A percentile compares a stretch with the other conserved stretches of the same genome.
phyloP scores from a whole-genome alignment of 1,140 invertebrate species.

The Tetraneura akinire region DNA sequence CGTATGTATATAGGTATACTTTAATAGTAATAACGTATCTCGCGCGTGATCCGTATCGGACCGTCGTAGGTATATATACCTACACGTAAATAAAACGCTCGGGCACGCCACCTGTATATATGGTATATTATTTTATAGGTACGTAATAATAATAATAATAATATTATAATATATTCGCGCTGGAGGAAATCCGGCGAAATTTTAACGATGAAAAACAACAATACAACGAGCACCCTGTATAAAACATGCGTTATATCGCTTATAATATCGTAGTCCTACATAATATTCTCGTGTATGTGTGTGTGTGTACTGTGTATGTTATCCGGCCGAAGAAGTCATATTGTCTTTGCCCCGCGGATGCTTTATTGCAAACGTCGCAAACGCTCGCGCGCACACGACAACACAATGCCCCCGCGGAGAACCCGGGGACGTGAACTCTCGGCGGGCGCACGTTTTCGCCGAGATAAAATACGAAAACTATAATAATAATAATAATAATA shows the following conservation, averaged over 20 bases:
- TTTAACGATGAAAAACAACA: constrained; percentile 35
- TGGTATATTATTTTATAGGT: too few species aligned
- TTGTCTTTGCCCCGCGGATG: constrained; percentile 40
- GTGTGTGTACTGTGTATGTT: not conserved
- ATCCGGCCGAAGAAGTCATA: constrained; percentile 27
- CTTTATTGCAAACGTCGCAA: not conserved
- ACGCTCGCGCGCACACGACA: constrained; percentile 17
- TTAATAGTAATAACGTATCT: not conserved
- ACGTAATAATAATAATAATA: not conserved
- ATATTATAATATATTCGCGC: not conserved
- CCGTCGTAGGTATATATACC: too few species aligned
- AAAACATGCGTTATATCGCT: too few species aligned
- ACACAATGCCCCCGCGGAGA: constrained; percentile 15
- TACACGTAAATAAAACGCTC: too few species aligned
- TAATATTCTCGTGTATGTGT: not conserved
- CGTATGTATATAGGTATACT: too few species aligned
- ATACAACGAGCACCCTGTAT: not conserved
- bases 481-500: constrained; percentile 2
- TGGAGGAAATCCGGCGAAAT: constrained; percentile 19
- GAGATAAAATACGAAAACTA: constrained; percentile 27
- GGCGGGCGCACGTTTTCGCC: constrained; percentile 20
- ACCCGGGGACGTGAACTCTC: constrained; percentile 35
- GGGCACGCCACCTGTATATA: too few species aligned
- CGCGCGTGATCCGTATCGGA: not conserved
- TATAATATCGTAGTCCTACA: not conserved